phyloP scores from a whole-genome alignment of 1,140 invertebrate species.

The Eupeodes corollae region DNA sequence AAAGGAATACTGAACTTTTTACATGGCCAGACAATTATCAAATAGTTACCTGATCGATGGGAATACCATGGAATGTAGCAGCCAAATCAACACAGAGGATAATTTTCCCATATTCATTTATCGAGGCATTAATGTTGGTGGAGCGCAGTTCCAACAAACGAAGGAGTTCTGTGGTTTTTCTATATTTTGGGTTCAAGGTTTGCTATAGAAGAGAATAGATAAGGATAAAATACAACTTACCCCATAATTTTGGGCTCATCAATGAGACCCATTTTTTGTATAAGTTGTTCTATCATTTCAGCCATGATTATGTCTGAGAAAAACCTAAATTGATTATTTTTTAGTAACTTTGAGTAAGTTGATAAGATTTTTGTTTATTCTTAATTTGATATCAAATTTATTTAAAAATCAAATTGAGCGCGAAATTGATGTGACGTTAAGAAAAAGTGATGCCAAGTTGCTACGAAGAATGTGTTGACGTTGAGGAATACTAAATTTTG shows the following conservation, averaged over 20 bases:
- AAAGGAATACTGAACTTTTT: neutral
- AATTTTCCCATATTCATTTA: slow-evolving; percentile 34
- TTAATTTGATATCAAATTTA: too few relatives aligned
- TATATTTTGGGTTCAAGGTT: slow-evolving; percentile 4
- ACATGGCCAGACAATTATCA: neutral
- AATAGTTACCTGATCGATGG: slow-evolving; percentile 17
- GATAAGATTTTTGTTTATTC: too few relatives aligned
- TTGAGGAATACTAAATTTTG: too few relatives aligned
- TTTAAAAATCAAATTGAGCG: too few relatives aligned
- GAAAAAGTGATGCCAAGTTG: too few relatives aligned
- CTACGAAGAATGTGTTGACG: too few relatives aligned
- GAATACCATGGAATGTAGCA: slow-evolving; percentile 15
- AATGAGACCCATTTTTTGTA: slow-evolving; percentile 26
- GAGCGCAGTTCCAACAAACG: slow-evolving; percentile 28
- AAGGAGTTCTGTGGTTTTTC: slow-evolving; percentile 29
- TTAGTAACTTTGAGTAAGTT: too few relatives aligned
- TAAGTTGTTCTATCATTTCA: slow-evolving; percentile 26
- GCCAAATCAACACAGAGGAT: slow-evolving; percentile 27
- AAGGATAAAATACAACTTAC: slow-evolving; percentile 11
- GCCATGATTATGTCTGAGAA: slow-evolving; percentile 16
- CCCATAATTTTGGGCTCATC: slow-evolving; percentile 23
- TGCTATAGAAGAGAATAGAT: neutral
- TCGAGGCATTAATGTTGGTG: slow-evolving; percentile 23
- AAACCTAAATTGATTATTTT: too few relatives aligned
- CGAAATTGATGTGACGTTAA: too few relatives aligned